A percentile compares a stretch with the other conserved stretches of the same genome.
These are phyloP conservation scores for Buteo buteo DNA, from an alignment of 2,113 vertebrate genomes.

Conservation along the genomic window DNA sequence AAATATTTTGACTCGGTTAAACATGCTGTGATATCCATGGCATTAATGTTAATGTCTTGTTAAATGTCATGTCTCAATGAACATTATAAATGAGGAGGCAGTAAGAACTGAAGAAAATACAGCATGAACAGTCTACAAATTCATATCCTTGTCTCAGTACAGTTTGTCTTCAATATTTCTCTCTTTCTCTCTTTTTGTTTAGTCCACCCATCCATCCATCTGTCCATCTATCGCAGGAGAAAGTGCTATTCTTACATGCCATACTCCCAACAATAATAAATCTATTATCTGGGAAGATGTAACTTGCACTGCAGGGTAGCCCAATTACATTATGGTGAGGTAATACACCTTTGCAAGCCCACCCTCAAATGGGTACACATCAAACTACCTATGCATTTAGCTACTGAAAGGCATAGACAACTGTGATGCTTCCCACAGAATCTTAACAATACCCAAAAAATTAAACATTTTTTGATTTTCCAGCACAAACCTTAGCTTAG, in stretches of 20 bases:
- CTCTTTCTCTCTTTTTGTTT: background rate
- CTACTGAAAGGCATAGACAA: background rate
- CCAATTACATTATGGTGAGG: background rate
- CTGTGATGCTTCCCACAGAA: background rate
- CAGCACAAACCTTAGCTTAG: background rate
- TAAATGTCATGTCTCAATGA: conserved; percentile 13
- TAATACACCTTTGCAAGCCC: background rate
- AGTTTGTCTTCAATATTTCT: background rate
- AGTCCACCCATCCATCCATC: background rate
- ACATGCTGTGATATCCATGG: background rate
- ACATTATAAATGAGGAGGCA: background rate
- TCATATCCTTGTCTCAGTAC: background rate
- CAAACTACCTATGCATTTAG: background rate
- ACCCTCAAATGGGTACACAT: background rate
- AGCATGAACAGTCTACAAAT: background rate
- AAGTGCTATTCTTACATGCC: background rate
- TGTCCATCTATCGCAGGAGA: background rate
- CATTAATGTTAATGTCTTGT: background rate
- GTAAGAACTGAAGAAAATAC: background rate
- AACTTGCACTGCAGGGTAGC: background rate
- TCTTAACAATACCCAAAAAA: background rate
- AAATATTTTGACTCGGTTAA: background rate
- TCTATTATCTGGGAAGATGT: background rate
- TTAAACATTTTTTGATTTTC: background rate
- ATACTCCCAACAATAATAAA: background rate